phyloP scores from a whole-genome alignment of 92 coral and sea anemone species.

The Epizoanthus fatuus region DNA sequence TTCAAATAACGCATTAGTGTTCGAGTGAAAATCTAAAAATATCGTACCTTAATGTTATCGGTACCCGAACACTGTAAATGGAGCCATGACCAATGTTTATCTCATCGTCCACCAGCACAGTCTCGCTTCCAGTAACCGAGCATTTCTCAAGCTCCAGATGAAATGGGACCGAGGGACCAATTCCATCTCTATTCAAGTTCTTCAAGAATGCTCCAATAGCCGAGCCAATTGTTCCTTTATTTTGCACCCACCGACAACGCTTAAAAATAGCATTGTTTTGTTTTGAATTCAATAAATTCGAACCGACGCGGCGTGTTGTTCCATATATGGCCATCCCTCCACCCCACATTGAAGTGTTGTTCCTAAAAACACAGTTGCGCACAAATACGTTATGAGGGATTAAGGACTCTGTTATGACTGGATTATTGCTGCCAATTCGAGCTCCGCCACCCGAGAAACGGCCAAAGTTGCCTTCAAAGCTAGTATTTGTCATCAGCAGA shows the following conservation, averaged over 20 bases:
- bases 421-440: constrained; percentile 53
- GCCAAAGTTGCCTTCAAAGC: constrained; percentile 71
- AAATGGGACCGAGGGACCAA: constrained; percentile 44
- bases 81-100: constrained; percentile 10
- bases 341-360: constrained; percentile 33
- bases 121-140: constrained; percentile 29
- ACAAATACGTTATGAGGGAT: constrained; percentile 41
- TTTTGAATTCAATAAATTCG: constrained; percentile 6
- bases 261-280: constrained; percentile 15
- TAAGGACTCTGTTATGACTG: constrained; percentile 23
- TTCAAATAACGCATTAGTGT: too few species aligned
- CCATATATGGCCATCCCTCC: constrained; percentile 41
- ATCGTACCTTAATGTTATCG: constrained; percentile 18
- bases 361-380: constrained; percentile 20
- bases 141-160: constrained; percentile 29
- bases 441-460: constrained; percentile 83
- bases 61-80: constrained; percentile 36
- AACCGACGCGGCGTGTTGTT: constrained; percentile 30
- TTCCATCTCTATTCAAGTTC: constrained; percentile 27
- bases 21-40: not conserved
- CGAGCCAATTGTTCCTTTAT: constrained; percentile 42
- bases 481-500: constrained; percentile 61
- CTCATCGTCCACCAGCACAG: constrained; percentile 19
- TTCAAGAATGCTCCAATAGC: constrained; percentile 36
- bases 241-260: constrained; percentile 13